Evolutionary conservation across 1,140 invertebrate genomes (phyloP).

Genomic region (Penaeus japonicus): DNA sequence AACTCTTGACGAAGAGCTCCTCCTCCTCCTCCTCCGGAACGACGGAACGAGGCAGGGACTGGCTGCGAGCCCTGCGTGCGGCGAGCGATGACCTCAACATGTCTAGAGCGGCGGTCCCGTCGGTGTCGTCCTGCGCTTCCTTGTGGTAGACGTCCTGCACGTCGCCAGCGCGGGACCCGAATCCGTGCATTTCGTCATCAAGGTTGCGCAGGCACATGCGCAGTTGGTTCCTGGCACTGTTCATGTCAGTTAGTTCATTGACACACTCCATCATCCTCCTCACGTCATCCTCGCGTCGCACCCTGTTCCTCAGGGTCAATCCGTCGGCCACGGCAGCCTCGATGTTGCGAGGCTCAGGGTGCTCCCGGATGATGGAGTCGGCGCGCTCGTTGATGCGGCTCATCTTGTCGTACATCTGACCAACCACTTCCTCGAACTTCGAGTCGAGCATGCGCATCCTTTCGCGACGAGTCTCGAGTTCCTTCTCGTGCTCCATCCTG

Average conservation of each 20-base stretch:
- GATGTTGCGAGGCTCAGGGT: neutral
- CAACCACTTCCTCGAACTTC: slow-evolving; percentile 43
- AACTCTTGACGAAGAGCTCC: slow-evolving; percentile 17
- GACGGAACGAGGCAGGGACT: neutral
- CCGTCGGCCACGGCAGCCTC: slow-evolving; percentile 22
- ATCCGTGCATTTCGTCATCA: slow-evolving; percentile 30
- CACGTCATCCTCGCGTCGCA: slow-evolving; percentile 38
- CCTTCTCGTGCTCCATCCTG: slow-evolving; percentile 48
- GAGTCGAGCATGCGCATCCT: slow-evolving; percentile 37
- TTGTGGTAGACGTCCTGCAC: slow-evolving; percentile 30
- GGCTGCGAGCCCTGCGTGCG: slow-evolving; percentile 16
- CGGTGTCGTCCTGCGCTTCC: slow-evolving; percentile 18
- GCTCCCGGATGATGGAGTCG: neutral
- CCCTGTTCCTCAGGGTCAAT: slow-evolving; percentile 27
- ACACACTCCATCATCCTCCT: slow-evolving; percentile 41
- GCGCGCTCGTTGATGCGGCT: slow-evolving; percentile 32
- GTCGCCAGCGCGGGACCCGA: slow-evolving; percentile 21
- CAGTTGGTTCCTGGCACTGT: slow-evolving; percentile 47
- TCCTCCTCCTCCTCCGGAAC: slow-evolving; percentile 16
- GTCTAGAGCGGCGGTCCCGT: slow-evolving; percentile 15
- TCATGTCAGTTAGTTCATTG: slow-evolving; percentile 50
- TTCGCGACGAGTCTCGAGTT: slow-evolving; percentile 35
- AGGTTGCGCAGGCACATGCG: slow-evolving; percentile 40
- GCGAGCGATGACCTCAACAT: slow-evolving; percentile 11
- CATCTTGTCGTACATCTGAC: slow-evolving; percentile 35